Base-by-base conservation (phyloP, 2,888 invertebrate species). In the Mantis religiosa region DNA sequence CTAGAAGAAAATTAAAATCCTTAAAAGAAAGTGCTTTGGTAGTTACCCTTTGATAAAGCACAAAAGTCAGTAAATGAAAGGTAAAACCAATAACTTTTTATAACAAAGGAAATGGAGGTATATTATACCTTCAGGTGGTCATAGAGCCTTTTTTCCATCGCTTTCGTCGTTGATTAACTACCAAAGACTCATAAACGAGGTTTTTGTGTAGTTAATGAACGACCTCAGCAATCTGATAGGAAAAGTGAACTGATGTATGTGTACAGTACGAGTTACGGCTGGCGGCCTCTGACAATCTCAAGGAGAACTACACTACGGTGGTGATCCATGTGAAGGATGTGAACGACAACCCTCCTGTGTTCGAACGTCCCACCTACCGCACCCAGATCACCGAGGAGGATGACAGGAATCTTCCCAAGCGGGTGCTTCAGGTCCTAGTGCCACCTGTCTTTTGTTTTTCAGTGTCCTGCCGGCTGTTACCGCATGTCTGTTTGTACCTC, bases 311-410 rank as follows among this genome's bases (percentile, higher is more conserved):
- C 94, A 98, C 98, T 84, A 98, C 98, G 83, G 98, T 99, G 91
- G 98, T 98, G 92, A 98, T 99, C 92, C 98, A 98, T 94, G 98
- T 99, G 92, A 98, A 98, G 94, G 99, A 99, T 93, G 98, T 99
- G 91, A 99, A 99, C 94, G 99, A 99, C 95, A 99, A 99, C 95
- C 98, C 98, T 84, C 99, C 99, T 3, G 98, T 98, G 91, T 99
- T 99, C 94, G 98, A 98, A 94, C 95, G 98, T 91, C 98, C 98
- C 88, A 98, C 98, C 89, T 98, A 98, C 94, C 96, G 98, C 92
- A 98, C 98, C 88, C 98, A 98, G 94, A 98, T 98, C 94, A 98
- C 98, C 84, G 98, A 98, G 94, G 98, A 98, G 94, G 98, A 98
- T 93, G 98, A 98, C 94, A 95, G 98, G 92, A 98, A 98, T 94